Conservation (phyloP, 2,113 vertebrate species). For the pig (Sus scrofa) region DNA sequence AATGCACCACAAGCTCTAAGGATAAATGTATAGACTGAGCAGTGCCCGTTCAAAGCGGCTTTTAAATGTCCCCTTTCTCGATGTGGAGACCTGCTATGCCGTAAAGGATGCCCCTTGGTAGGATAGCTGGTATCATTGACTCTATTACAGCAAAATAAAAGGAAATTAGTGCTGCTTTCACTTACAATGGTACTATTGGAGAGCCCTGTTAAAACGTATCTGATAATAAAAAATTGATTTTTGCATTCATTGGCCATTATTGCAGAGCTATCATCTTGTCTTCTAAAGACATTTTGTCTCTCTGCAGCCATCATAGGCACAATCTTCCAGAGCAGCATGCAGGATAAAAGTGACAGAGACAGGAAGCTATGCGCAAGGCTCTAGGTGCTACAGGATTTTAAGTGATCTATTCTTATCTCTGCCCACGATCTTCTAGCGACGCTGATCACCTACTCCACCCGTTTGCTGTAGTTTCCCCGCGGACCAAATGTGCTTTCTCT, state of each 20-base stretch:
- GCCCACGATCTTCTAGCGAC: neutral
- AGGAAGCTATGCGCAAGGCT: neutral
- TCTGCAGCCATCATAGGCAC: fast-evolving
- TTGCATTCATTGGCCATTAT: neutral
- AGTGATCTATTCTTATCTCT: neutral
- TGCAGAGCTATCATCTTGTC: neutral
- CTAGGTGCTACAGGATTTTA: neutral
- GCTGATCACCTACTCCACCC: neutral
- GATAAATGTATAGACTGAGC: slow-evolving; percentile 20
- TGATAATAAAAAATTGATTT: slow-evolving; percentile 59
- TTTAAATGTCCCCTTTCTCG: slow-evolving; percentile 26
- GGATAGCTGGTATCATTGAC: neutral
- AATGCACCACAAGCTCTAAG: slow-evolving; percentile 66
- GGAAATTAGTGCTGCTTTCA: slow-evolving; percentile 54
- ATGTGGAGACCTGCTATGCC: neutral
- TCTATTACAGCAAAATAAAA: slow-evolving; percentile 70
- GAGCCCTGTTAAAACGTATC: slow-evolving; percentile 31
- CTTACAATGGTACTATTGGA: slow-evolving; percentile 58
- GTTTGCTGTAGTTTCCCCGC: neutral
- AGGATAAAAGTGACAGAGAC: neutral
- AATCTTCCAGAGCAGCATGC: neutral
- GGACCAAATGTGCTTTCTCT: neutral
- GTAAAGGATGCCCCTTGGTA: neutral
- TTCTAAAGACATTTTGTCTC: neutral
- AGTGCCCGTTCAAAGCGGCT: neutral